phyloP scores from a whole-genome alignment of 2,888 invertebrate species.

The Mantis religiosa region DNA sequence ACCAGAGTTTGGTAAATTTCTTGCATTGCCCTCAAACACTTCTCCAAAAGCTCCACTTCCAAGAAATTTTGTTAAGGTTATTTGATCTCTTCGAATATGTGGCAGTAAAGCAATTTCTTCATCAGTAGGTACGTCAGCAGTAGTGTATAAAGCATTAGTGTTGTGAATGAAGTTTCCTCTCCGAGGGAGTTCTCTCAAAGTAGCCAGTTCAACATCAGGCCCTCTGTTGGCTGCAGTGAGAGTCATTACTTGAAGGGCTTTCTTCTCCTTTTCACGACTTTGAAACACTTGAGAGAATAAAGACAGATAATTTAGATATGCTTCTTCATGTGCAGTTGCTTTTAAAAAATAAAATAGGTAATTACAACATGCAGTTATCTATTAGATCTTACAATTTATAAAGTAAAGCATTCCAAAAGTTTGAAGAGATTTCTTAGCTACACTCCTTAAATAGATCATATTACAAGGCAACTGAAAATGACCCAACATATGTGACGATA shows the following conservation, averaged over 20 bases:
- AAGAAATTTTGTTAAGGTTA: conserved; percentile 81
- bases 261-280: conserved; percentile 64
- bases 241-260: conserved; percentile 55
- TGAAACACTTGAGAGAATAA: conserved; percentile 52
- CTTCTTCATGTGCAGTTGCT: no score
- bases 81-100: conserved; percentile 80
- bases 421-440: no score
- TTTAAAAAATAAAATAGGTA: no score
- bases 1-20: conserved; percentile 56
- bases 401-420: no score
- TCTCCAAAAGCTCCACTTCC: conserved; percentile 97
- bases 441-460: no score
- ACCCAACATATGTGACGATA: no score
- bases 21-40: conserved; percentile 88
- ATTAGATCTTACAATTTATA: no score
- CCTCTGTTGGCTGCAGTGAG: conserved; percentile 39
- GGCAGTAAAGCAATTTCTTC: conserved; percentile 77
- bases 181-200: conserved; percentile 74
- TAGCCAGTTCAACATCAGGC: conserved; percentile 81
- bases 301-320: background rate
- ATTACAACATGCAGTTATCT: no score
- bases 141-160: conserved; percentile 77
- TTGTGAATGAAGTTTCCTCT: conserved; percentile 71
- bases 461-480: no score
- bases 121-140: conserved; percentile 56